Evolutionary conservation across 2,113 vertebrate genomes (phyloP), one percentile per base, ranked within the genome.

Genomic region (Phaethon lepturus): DNA sequence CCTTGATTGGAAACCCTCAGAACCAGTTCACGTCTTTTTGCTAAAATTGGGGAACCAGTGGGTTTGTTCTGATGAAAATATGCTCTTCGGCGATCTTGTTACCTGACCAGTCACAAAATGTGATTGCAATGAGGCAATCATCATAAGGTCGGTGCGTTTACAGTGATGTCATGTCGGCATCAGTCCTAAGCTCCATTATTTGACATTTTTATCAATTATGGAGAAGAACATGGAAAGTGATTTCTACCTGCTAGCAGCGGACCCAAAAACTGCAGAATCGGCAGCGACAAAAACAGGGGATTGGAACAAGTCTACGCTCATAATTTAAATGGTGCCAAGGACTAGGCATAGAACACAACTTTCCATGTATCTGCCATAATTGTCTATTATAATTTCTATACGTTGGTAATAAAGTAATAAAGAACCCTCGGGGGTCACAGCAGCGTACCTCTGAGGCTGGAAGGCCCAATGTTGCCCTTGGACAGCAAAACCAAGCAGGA

Each of bases 41-140:
- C 26, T 56, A 47, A 75, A 85, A 89, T 0, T 42, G 29, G 11
- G 66, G 83, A 53, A 66, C 11, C 0, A 4, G 44, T 0, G 1
- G 42, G 20, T 72, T 72, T 45, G 35, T 31, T 72, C 28, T 60
- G 62, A 74, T 17, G 60, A 68, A 72, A 84, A 89, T 35, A 64
- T 0, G 0, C 7, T 4, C 4, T 93, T 56, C 62, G 82, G 76
- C 10, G 1, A 44, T 42, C 31, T 40, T 0, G 0, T 66, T 69
- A 80, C 28, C 45, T 44, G 64, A 55, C 33, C 26, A 44, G 62
- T 9, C 63, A 60, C 49, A 76, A 83, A 92, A 73, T 1, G 11
- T 28, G 82, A 92, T 20, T 93, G 62, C 20, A 78, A 80, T 0
- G 6, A 91, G 22, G 50, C 20, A 95, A 10, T 10, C 67, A 67